Base-by-base conservation (phyloP, 2,888 invertebrate genomes). In the Actias luna region DNA sequence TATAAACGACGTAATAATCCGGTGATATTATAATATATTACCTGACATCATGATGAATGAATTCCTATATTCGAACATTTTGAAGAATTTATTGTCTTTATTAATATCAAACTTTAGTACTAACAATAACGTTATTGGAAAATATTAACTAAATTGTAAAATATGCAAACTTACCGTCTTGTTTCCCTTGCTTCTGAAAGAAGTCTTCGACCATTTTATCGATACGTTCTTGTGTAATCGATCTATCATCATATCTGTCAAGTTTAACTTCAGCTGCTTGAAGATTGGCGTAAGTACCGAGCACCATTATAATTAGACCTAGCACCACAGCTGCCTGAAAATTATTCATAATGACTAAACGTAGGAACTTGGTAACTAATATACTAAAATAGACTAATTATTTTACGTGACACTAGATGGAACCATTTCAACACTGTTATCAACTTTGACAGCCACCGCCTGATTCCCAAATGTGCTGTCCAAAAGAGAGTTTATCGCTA, bases 221-320 rank as follows among this genome's bases (percentile, higher is more conserved):
- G 22, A 90, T 93, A 10, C 80, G 78, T 55, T 88, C 91, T 68
- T 85, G 84, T 4, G 89, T 89, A 63, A 87, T 85, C 64, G 75
- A 80, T 25, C 82, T 83, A 3, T 88, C 89, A 55, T 90, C 91
- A 67, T 88, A 87, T 39, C 82, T 80, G 59, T 89, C 89, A 0
- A 77, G 69, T 18, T 82, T 80, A 35, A 70, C 84, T 73, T 96
- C 96, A 0, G 95, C 95, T 0, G 95, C 96, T 80, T 94, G 96
- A 64, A 96, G 92, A 88, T 97, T 99, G 0, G 98, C 97, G 83
- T 96, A 98, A 0, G 99, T 98, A 57, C 98, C 98, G 57, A 98
- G 93, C 25, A 99, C 94, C 94, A 99, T 95, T 63, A 99, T 95
- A 59, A 96, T 94, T n/a, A 98, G 90, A 0, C 99, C 99, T 67